A percentile compares a stretch with the other conserved stretches of the same genome.
These are phyloP conservation scores for Apis florea DNA, from an alignment of 1,140 invertebrate genomes.

Conservation along the genomic window DNA sequence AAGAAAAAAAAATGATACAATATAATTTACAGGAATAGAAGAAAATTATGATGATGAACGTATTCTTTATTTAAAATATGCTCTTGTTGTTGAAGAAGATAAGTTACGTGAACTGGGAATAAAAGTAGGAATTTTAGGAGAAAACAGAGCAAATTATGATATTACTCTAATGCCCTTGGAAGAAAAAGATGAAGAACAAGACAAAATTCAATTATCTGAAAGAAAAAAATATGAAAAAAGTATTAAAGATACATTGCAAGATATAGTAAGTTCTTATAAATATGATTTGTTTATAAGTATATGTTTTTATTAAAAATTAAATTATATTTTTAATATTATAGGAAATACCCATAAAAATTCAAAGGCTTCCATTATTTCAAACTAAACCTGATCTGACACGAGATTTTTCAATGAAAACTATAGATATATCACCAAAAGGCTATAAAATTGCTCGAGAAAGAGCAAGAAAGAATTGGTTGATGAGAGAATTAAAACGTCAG, in stretches of 20 bases:
- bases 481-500: slow-evolving; percentile 61
- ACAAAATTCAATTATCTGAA: not conserved
- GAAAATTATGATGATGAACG: slow-evolving; percentile 62
- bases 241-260: slow-evolving; percentile 2
- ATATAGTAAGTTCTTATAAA: slow-evolving; percentile 8
- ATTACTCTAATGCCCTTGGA: slow-evolving; percentile 62
- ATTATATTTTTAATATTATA: slow-evolving; percentile 13
- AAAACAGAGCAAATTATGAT: slow-evolving; percentile 69
- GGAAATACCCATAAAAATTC: slow-evolving; percentile 24
- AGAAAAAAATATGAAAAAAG: slow-evolving; percentile 6
- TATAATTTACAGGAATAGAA: slow-evolving; percentile 48
- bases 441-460: slow-evolving; percentile 55
- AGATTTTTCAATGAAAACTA: slow-evolving; percentile 46
- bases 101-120: slow-evolving; percentile 66
- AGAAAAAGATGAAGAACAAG: slow-evolving; percentile 1
- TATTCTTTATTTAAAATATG: slow-evolving; percentile 70
- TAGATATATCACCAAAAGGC: slow-evolving; percentile 3
- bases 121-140: slow-evolving; percentile 74
- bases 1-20: slow-evolving; percentile 16
- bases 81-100: slow-evolving; percentile 69
- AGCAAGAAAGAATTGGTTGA: slow-evolving; percentile 69
- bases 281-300: not conserved
- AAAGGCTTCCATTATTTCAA: slow-evolving; percentile 59
- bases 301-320: not conserved
- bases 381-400: slow-evolving; percentile 51